A percentile compares a stretch with the other conserved stretches of the same genome.
Conservation (phyloP, 2,888 invertebrate genomes). For the Hirudinaria manillensis region DNA sequence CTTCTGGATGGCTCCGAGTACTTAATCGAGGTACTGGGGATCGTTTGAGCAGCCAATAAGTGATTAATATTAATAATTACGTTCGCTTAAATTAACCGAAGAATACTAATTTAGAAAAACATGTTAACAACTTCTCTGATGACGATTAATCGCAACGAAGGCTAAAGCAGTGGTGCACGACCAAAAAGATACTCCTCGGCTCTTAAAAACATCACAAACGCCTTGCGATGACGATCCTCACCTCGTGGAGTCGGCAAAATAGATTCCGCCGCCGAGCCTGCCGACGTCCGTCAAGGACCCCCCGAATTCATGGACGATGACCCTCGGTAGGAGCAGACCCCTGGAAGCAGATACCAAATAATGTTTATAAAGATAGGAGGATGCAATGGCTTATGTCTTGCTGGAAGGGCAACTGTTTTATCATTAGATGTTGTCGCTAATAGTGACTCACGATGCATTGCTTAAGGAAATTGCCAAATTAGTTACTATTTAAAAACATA, state of each 20-base stretch:
- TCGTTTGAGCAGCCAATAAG: neutral
- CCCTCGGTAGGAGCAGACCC: constrained; percentile 50
- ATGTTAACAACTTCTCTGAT: too few relatives aligned
- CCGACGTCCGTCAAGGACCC: constrained; percentile 49
- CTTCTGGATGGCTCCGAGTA: constrained; percentile 46
- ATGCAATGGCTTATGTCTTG: neutral
- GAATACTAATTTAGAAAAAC: neutral
- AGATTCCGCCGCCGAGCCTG: constrained; percentile 51
- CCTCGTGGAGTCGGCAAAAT: constrained; percentile 46
- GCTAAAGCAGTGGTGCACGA: too few relatives aligned
- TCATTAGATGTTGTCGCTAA: neutral
- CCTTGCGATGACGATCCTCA: neutral
- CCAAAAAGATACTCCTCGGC: too few relatives aligned
- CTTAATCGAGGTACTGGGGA: constrained; percentile 32
- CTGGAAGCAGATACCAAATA: constrained; percentile 40
- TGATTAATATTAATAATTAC: neutral
- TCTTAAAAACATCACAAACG: too few relatives aligned
- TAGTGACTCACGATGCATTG: too few relatives aligned
- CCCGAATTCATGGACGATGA: constrained; percentile 51
- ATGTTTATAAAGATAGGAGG: too few relatives aligned
- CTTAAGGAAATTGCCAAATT: too few relatives aligned
- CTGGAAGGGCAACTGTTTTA: neutral
- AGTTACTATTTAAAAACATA: too few relatives aligned
- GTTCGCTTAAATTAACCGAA: neutral
- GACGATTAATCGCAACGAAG: too few relatives aligned